Base-by-base conservation (phyloP, 1,140 invertebrate genomes). In the Macrobrachium nipponense region DNA sequence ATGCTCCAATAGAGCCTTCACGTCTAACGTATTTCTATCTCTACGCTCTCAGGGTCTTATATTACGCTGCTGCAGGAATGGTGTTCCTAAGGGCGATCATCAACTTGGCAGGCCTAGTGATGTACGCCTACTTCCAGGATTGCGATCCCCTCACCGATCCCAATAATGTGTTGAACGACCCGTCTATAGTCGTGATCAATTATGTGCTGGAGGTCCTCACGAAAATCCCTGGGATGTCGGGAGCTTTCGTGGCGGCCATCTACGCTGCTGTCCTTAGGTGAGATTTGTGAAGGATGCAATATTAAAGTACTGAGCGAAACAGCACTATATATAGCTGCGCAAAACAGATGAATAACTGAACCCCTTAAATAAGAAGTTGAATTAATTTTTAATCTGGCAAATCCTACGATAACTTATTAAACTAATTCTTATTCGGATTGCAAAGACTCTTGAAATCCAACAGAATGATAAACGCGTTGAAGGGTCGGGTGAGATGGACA, bases 201-300 rank as follows among this genome's bases (percentile, higher is more conserved):
- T 89, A 88, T 51, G 89, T 89, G 36, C 36, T 87, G 14, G 27
- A 77, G 64, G 72, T 83, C 44, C 82, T 89, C 15, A 88, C 89
- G 15, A 72, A 73, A 36, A 77, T 88, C 23, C 87, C 89, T 8
- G 89, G 89, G 5, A 79, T 89, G 0, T 51, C 89, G 0, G 89
- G 89, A 20, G 66, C 88, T 17, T 89, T 89, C 59, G 89, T 89
- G 0, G 89, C 87, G 18, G 80, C 96, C 68, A 94, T 97, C 59
- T 96, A 97, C 87, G 96, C 95, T 89, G 96, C 96, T 2, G 95
- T 96, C 0, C 92, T 98, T 2, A 97, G 96, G 88, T 87, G 20
- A 7, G 51, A 51, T 12, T 51, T 36, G 27, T 36, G 27, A 36
- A 12, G 51, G 51, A 51, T 5, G 3, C 51, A 12, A 12, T 51